Base-by-base conservation (phyloP, 92 coral and sea anemone genomes). In the Isaurus tuberculatus region DNA sequence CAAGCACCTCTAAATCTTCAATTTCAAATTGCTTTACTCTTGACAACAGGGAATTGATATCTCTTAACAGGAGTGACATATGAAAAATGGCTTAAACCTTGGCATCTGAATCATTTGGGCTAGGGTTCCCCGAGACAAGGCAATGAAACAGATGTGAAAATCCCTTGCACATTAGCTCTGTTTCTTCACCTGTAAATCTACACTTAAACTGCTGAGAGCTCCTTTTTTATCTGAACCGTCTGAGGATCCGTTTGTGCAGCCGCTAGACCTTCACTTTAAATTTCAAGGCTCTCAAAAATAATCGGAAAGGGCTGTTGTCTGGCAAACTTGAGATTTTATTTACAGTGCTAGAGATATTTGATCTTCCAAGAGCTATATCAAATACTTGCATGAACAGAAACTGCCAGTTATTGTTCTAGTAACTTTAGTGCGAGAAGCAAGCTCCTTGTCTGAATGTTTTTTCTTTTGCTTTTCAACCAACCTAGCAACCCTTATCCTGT, bases 351-450 rank as follows among this genome's bases (percentile, higher is more conserved):
- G 87, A 42, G 60, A 73, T 60, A 30, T 42, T 71, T 82, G 91
- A 72, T 81, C 85, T 81, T 17, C 80, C 66, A 31, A 87, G 28
- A 60, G 73, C 87, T 58, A 81, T 60, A 6, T 51, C 37, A 49
- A 80, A 72, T 26, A 80, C 30, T 36, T 86, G 53, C 71, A 63
- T 67, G 37, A 81, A 81, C 69, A 81, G 49, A 64, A 83, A 81
- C 78, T 87, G 79, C 87, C 87, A 87, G 66, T 83, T 72, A 75
- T 83, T 81, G 79, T 81, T 87, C 51, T 43, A 73, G 87, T 87
- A 32, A 87, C 84, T 79, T 64, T 82, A 28, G 91, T 73, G 34
- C 91, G 31, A 32, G 70, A 79, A 73, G 44, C 70, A 51, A 64
- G 55, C 66, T 83, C 70, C 66, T 73, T 87, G 72, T 44, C 42